Percentiles rank a stretch among this genome's conserved stretches.
Conservation (phyloP, 2,888 invertebrate genomes). For the Zhuqinia jingwanae region DNA sequence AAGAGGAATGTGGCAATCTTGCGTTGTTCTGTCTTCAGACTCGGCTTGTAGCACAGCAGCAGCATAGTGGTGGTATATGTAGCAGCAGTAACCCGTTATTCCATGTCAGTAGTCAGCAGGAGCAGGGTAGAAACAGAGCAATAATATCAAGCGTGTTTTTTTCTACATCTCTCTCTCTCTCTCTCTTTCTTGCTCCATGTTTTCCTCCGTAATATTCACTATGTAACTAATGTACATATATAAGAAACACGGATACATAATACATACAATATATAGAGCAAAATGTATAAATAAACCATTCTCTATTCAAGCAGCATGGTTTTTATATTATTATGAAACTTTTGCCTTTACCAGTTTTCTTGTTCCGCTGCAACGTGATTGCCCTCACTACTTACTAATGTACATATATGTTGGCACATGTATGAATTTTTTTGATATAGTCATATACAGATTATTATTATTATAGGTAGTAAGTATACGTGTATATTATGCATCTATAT, state of each 20-base stretch:
- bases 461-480: too few relatives aligned
- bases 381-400: neutral
- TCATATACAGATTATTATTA: too few relatives aligned
- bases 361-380: slow-evolving; percentile 22
- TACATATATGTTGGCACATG: too few relatives aligned
- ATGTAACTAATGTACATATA: neutral
- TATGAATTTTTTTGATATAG: too few relatives aligned
- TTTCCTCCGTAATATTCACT: neutral
- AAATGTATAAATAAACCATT: neutral
- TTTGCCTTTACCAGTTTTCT: neutral
- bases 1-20: slow-evolving; percentile 13
- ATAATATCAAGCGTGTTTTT: slow-evolving; percentile 20
- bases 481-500: too few relatives aligned
- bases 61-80: too few relatives aligned
- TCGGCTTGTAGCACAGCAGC: slow-evolving; percentile 4
- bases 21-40: slow-evolving; percentile 1
- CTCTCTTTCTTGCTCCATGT: too few relatives aligned
- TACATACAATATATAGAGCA: neutral
- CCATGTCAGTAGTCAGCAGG: slow-evolving; percentile 44
- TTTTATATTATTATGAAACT: neutral
- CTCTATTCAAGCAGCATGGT: neutral
- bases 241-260: neutral
- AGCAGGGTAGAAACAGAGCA: slow-evolving; percentile 18
- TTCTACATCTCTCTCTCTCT: neutral
- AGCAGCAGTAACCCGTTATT: slow-evolving; percentile 40